Evolutionary conservation across 2,113 vertebrate genomes (phyloP), one percentile per base, ranked within the genome.

Genomic region (Piprites chloris): DNA sequence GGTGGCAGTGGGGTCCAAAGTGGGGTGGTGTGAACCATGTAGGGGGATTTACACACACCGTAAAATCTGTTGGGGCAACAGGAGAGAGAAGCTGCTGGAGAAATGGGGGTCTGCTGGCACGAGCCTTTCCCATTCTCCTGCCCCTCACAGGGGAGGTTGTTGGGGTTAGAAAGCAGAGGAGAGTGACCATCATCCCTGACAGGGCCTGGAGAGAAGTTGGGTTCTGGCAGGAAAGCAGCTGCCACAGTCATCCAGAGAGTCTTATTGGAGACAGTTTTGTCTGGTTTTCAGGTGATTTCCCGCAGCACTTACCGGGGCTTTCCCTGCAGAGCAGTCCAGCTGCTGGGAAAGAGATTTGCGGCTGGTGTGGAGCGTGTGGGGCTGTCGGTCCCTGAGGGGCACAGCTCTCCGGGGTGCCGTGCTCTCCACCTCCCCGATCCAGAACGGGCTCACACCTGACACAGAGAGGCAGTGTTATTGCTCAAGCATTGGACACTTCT

Each of bases 301-400:
- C 21, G 23, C 9, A 33, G 47, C 44, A 75, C 97, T 97, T 85
- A 99, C 99, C 85, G 96, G 95, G 26, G 88, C 83, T 67, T 82
- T 85, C 66, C 93, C 98, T 22, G 96, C 93, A 4, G 98, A 85
- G 65, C 98, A 97, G 92, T 99, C 99, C 95, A 99, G 97, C 95
- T 99, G 99, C 78, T 99, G 99, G 9, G 99, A 99, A 22, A 99
- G 97, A 13, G 98, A 99, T 93, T 99, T 99, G 78, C 98, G 97
- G 97, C 97, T 95, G 66, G 97, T 97, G 24, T 98, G 98, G 65
- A 99, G 98, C 10, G 97, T 68, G 1, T 78, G 92, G 1, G 95
- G 92, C 82, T 92, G 97, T 11, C 47, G 92, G 87, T 95, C 97
- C 13, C 92, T 84, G 87, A 77, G 91, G 30, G 89, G 93, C 20